phyloP scores from a whole-genome alignment of 2,888 invertebrate genomes.

The Rhingia campestris region DNA sequence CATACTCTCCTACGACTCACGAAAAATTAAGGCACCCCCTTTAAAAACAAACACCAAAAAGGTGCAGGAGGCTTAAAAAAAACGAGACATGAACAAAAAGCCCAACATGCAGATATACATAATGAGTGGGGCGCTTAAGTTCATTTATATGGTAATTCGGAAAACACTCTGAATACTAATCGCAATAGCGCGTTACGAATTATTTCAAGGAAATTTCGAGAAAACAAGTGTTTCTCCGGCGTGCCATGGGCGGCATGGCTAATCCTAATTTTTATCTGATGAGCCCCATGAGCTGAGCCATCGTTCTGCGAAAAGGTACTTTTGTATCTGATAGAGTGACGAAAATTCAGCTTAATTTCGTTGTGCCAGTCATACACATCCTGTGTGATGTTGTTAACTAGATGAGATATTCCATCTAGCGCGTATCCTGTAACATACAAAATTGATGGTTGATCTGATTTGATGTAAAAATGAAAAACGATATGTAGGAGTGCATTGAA shows the following conservation, averaged over 20 bases:
- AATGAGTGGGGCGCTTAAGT: slow-evolving; percentile 66
- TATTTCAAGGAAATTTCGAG: slow-evolving; percentile 36
- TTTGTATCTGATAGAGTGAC: slow-evolving; percentile 40
- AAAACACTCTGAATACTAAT: slow-evolving; percentile 65
- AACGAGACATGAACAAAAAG: slow-evolving; percentile 46
- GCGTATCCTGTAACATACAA: slow-evolving; percentile 1
- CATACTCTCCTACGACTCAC: slow-evolving; percentile 26
- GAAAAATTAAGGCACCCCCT: slow-evolving; percentile 54
- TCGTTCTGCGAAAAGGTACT: slow-evolving; percentile 3
- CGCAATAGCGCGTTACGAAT: slow-evolving; percentile 38
- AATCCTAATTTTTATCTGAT: slow-evolving; percentile 59
- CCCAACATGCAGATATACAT: slow-evolving; percentile 57
- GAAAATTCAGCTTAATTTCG: slow-evolving; percentile 22
- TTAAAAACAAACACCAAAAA: slow-evolving; percentile 46
- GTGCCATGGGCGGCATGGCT: slow-evolving; percentile 13
- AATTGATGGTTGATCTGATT: not conserved
- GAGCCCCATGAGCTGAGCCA: slow-evolving; percentile 37
- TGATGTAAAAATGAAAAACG: not conserved
- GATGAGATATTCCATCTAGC: not conserved
- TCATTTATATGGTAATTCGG: slow-evolving; percentile 68
- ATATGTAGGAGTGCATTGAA: not conserved
- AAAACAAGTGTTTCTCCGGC: slow-evolving; percentile 56
- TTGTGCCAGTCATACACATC: slow-evolving; percentile 4
- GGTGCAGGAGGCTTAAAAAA: slow-evolving; percentile 24
- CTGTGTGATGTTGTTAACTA: not conserved